Evolutionary conservation across 1,140 invertebrate genomes (phyloP).

Genomic region (Steinernema feltiae): DNA sequence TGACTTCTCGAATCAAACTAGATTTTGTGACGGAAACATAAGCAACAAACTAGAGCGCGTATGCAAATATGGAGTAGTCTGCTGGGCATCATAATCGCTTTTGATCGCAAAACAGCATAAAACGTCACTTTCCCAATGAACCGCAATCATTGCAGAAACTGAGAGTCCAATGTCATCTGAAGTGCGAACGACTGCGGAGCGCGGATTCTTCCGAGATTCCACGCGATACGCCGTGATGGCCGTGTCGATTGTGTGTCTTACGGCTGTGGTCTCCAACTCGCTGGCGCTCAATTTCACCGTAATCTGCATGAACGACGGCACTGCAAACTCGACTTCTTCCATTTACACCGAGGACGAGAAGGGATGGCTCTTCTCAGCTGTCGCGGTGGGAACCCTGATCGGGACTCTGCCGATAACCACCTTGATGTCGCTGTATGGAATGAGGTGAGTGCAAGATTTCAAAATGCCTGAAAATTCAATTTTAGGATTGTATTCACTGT

Average conservation of each 20-base stretch:
- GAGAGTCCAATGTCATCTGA: no score
- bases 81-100: no score
- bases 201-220: not conserved
- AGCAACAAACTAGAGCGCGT: no score
- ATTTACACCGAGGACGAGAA: not conserved
- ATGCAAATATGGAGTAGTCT: no score
- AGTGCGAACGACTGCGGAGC: no score
- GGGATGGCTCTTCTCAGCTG: slow-evolving; percentile 30
- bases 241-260: not conserved
- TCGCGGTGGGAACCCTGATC: slow-evolving; percentile 30
- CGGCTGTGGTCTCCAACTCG: not conserved
- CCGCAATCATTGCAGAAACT: no score
- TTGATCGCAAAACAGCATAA: no score
- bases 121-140: no score
- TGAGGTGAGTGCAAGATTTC: slow-evolving; percentile 13
- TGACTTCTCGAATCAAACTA: no score
- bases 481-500: slow-evolving; percentile 1
- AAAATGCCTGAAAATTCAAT: not conserved
- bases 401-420: slow-evolving; percentile 31
- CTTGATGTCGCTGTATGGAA: slow-evolving; percentile 20
- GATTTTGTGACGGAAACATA: no score
- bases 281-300: slow-evolving; percentile 14
- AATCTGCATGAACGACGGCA: slow-evolving; percentile 4
- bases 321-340: not conserved
- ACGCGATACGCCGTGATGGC: not conserved